Conservation (phyloP, 2,797 vertebrate genomes). For the Protonibea diacanthus region DNA sequence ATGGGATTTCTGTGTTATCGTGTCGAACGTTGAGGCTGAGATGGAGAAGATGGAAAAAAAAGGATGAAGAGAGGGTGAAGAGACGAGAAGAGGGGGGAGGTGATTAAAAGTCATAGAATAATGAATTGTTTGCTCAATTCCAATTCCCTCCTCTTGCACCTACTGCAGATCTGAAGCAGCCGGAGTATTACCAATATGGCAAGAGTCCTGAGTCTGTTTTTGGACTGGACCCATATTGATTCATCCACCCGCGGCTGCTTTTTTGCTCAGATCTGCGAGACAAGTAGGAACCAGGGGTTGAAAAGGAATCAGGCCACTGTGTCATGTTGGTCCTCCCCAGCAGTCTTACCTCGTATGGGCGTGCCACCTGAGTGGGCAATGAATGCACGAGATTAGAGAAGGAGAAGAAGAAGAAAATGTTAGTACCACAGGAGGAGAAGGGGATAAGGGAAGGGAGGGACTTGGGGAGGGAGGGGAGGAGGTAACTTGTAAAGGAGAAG, state of each 20-base stretch:
- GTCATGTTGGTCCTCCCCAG: conserved; percentile 82
- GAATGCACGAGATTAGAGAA: conserved; percentile 88
- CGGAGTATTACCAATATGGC: conserved; percentile 63
- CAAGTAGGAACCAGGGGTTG: conserved; percentile 74
- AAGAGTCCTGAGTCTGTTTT: conserved; percentile 52
- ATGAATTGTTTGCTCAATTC: conserved; percentile 90
- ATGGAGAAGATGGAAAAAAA: conserved; percentile 75
- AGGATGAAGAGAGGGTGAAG: conserved; percentile 59
- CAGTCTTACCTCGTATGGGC: conserved; percentile 87
- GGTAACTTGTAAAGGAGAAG: conserved; percentile 69
- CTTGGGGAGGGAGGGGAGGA: conserved; percentile 15
- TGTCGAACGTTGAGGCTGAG: conserved; percentile 78
- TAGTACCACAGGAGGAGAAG: conserved; percentile 79
- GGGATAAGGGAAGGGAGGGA: conserved; percentile 57
- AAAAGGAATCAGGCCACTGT: conserved; percentile 81
- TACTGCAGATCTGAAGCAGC: conserved; percentile 76
- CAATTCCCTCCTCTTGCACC: conserved; percentile 74
- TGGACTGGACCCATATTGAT: conserved; percentile 65
- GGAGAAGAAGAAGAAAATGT: conserved; percentile 87
- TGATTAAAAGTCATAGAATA: conserved; percentile 88
- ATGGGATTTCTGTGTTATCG: conserved; percentile 69
- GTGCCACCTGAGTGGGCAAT: conserved; percentile 88
- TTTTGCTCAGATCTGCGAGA: conserved; percentile 67
- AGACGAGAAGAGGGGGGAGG: conserved; percentile 57
- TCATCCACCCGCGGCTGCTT: conserved; percentile 60